Conservation (phyloP, 2,113 vertebrate species). For the Microtus richardsoni region DNA sequence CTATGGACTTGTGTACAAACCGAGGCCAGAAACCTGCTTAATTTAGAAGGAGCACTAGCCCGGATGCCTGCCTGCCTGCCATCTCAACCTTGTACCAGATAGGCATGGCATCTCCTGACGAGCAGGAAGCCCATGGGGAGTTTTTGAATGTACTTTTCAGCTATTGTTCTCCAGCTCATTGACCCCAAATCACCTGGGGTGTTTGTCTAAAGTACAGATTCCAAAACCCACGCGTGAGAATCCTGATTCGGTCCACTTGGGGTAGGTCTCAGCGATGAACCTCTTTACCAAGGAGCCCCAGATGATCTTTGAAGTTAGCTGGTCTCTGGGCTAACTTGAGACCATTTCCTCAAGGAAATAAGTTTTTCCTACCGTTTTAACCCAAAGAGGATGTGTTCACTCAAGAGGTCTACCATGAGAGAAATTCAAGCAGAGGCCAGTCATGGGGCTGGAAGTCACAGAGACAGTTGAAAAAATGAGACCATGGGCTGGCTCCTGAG, state of each 20-base stretch:
- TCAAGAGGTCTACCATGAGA: background rate
- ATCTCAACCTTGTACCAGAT: background rate
- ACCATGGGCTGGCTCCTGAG: background rate
- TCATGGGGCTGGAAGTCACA: background rate
- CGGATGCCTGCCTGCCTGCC: background rate
- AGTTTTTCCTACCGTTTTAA: background rate
- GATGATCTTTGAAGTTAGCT: background rate
- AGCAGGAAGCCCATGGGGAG: background rate
- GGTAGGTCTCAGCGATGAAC: accelerated
- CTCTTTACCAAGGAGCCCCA: background rate
- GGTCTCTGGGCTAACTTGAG: background rate
- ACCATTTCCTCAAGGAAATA: background rate
- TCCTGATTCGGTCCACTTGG: background rate
- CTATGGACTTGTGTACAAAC: background rate
- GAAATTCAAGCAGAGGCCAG: background rate
- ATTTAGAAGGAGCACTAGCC: background rate
- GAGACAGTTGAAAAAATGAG: background rate
- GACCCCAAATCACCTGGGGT: background rate
- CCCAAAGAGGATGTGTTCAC: background rate
- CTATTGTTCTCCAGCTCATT: background rate
- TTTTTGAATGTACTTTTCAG: background rate
- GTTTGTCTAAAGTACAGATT: background rate
- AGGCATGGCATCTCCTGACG: background rate
- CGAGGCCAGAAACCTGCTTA: constrained; percentile 17
- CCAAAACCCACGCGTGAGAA: background rate